phyloP scores from a whole-genome alignment of 2,888 invertebrate species.

The Melikaiella ostensackeni region DNA sequence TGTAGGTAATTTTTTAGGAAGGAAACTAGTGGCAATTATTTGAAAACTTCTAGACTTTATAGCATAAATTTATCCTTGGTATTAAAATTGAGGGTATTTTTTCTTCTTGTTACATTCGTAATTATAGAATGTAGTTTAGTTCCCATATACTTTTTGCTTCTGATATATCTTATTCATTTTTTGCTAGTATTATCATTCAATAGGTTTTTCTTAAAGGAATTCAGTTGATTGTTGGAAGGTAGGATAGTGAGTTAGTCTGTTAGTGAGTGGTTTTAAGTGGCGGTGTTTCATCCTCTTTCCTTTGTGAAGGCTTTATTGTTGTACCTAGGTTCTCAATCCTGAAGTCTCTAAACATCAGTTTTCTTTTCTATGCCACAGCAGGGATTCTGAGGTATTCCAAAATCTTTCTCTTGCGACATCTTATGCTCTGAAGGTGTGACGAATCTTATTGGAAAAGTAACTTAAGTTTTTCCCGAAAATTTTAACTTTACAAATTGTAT shows the following conservation, averaged over 20 bases:
- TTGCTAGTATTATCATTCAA: not conserved
- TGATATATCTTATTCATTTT: not conserved
- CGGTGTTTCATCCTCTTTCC: not conserved
- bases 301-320: not conserved
- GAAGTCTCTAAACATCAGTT: not conserved
- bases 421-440: not conserved
- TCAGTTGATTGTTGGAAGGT: not conserved
- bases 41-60: not conserved
- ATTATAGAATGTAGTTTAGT: not conserved
- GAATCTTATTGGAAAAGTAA: not conserved
- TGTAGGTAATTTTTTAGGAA: not conserved
- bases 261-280: not conserved
- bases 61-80: not conserved
- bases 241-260: not conserved
- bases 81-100: not conserved
- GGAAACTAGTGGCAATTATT: not conserved
- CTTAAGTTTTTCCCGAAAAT: not conserved
- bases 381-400: not conserved
- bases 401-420: not conserved
- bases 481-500: not conserved
- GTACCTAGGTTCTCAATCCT: not conserved
- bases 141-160: constrained; percentile 4
- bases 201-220: not conserved
- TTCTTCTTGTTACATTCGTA: not conserved
- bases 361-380: not conserved